phyloP scores from a whole-genome alignment of 2,113 vertebrate species.

The Tricholaema leucomelas region DNA sequence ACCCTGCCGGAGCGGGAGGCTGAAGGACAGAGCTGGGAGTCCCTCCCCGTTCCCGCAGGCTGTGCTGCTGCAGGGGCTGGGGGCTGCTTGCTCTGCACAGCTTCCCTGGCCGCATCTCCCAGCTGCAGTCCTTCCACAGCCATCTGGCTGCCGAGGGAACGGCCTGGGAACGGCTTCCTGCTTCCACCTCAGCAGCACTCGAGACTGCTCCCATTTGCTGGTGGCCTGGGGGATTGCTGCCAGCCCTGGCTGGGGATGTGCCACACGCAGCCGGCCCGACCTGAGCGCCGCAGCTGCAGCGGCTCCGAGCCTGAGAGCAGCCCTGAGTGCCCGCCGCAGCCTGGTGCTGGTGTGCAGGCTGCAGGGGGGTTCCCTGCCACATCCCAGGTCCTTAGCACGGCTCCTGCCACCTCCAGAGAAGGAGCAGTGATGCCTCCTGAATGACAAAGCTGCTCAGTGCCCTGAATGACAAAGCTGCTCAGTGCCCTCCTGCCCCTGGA shows the following conservation, averaged over 20 bases:
- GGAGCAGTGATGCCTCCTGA: not conserved
- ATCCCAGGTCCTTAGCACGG: constrained; percentile 1
- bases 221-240: constrained; percentile 36
- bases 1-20: not conserved
- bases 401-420: not conserved
- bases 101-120: too few species aligned
- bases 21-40: not conserved
- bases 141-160: not conserved
- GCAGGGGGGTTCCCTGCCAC: constrained; percentile 39
- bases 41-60: not conserved
- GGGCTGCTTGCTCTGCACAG: not conserved
- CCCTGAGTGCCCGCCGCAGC: not conserved
- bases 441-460: not conserved
- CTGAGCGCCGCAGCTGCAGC: not conserved
- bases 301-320: not conserved
- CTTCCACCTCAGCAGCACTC: constrained; percentile 33
- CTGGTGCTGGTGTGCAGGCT: not conserved
- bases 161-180: constrained; percentile 42
- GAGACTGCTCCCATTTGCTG: constrained; percentile 45
- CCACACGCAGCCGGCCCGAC: not conserved
- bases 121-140: too few species aligned
- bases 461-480: constrained; percentile 7
- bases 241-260: not conserved
- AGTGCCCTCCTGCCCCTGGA: not conserved
- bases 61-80: not conserved